These are phyloP conservation scores for Drosophila basisetae DNA, from an alignment of 2,888 invertebrate species.

Conservation along the genomic window DNA sequence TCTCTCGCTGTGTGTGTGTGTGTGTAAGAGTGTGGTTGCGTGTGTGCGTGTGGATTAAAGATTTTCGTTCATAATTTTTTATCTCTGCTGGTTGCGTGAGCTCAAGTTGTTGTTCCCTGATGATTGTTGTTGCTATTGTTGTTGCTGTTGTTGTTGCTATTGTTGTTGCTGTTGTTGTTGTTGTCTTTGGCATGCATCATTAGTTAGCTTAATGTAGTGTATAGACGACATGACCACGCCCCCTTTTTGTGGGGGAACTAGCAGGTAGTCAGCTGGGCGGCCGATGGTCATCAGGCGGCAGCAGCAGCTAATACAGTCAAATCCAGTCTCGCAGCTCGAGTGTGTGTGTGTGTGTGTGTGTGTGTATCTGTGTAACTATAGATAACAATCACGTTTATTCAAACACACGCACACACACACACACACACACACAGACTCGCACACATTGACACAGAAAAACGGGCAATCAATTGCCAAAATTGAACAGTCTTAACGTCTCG, in stretches of 20 bases:
- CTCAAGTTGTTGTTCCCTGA: constrained; percentile 58
- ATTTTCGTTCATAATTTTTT: constrained; percentile 80
- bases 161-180: constrained; percentile 36
- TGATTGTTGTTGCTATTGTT: constrained; percentile 11
- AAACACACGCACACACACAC: constrained; percentile 14
- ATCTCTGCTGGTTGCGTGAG: constrained; percentile 70
- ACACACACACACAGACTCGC: constrained; percentile 12
- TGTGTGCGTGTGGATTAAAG: constrained; percentile 44
- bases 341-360: constrained; percentile 1
- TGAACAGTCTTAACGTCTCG: constrained; percentile 76
- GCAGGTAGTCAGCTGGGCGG: constrained; percentile 40
- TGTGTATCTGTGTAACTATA: constrained; percentile 30
- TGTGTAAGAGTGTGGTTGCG: background rate
- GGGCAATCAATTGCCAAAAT: constrained; percentile 78
- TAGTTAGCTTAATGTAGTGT: constrained; percentile 79
- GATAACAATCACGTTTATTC: constrained; percentile 62
- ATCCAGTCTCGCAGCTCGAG: background rate
- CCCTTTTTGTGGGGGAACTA: constrained; percentile 12
- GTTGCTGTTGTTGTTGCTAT: constrained; percentile 13
- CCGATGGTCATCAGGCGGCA: constrained; percentile 61
- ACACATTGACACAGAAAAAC: constrained; percentile 53
- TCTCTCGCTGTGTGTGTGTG: constrained; percentile 16
- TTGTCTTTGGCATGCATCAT: constrained; percentile 73
- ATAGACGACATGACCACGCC: constrained; percentile 51
- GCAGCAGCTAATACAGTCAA: constrained; percentile 18